These are phyloP conservation scores for Drosophila antonietae DNA, from an alignment of 2,888 invertebrate species.

Conservation along the genomic window DNA sequence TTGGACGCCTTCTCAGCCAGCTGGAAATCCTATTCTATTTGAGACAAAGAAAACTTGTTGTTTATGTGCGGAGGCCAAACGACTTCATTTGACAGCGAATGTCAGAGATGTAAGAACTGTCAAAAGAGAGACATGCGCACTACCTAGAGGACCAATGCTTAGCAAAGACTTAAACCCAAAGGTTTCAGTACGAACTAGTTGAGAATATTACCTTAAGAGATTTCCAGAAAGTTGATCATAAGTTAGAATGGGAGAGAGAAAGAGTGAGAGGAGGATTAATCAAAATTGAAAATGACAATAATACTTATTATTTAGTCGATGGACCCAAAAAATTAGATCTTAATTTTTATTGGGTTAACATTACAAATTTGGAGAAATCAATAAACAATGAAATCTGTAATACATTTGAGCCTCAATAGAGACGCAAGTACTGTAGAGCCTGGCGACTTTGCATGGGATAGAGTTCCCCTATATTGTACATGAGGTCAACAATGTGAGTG, in stretches of 20 bases:
- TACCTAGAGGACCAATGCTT: not conserved
- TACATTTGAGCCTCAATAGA: conserved; percentile 51
- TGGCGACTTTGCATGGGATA: conserved; percentile 82
- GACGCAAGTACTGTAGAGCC: conserved; percentile 76
- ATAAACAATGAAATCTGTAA: not conserved
- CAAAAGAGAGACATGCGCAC: conserved; percentile 54
- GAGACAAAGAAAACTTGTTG: conserved; percentile 34
- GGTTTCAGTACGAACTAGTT: not conserved
- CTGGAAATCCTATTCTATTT: conserved; percentile 11
- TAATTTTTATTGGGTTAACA: conserved; percentile 18
- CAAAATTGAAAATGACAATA: not conserved
- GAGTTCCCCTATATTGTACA: conserved; percentile 81
- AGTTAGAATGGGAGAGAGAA: not conserved
- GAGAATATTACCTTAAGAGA: not conserved
- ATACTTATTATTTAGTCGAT: not conserved
- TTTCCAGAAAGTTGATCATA: too few species aligned
- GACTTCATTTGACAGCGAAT: conserved; percentile 34
- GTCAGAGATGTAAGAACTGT: conserved; percentile 29
- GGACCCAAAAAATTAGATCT: not conserved
- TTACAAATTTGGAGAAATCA: conserved; percentile 19
- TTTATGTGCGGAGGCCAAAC: conserved; percentile 47
- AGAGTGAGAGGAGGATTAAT: not conserved
- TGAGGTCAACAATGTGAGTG: conserved; percentile 88
- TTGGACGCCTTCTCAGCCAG: conserved; percentile 18
- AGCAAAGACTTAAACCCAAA: conserved; percentile 34